Evolutionary conservation across 1,140 invertebrate genomes (phyloP).

Genomic region (Atopsyche davidsoni): DNA sequence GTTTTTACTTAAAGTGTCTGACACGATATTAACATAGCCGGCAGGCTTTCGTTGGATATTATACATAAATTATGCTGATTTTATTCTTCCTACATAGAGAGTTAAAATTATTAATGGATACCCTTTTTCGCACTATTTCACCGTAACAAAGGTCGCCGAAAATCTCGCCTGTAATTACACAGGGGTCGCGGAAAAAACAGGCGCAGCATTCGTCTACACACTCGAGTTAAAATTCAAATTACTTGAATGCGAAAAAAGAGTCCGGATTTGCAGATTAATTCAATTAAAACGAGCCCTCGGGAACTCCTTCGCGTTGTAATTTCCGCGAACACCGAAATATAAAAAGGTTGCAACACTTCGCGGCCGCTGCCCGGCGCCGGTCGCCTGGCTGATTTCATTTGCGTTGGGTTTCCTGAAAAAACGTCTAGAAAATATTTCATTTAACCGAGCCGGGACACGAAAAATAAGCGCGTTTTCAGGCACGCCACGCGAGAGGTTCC

Average conservation of each 20-base stretch:
- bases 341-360: slow-evolving; percentile 12
- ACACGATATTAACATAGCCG: too few species aligned
- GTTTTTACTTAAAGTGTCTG: too few species aligned
- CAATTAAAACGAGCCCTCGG: slow-evolving; percentile 15
- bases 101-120: too few species aligned
- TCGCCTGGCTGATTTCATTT: slow-evolving; percentile 7
- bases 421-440: slow-evolving; percentile 8
- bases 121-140: too few species aligned
- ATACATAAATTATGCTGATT: too few species aligned
- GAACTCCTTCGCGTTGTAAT: slow-evolving; percentile 6
- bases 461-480: background rate
- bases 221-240: slow-evolving; percentile 19
- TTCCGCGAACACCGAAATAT: slow-evolving; percentile 11
- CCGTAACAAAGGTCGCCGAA: too few species aligned
- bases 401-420: slow-evolving; percentile 1
- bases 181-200: background rate
- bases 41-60: too few species aligned
- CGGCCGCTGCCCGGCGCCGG: background rate
- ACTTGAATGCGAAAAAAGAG: slow-evolving; percentile 13
- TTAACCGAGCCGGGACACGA: background rate
- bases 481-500: background rate
- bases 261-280: slow-evolving; percentile 17
- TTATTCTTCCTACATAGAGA: too few species aligned
- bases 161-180: too few species aligned
- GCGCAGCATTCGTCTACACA: background rate